These are phyloP conservation scores for Agrotis segetum DNA, from an alignment of 2,888 invertebrate genomes.

Conservation along the genomic window DNA sequence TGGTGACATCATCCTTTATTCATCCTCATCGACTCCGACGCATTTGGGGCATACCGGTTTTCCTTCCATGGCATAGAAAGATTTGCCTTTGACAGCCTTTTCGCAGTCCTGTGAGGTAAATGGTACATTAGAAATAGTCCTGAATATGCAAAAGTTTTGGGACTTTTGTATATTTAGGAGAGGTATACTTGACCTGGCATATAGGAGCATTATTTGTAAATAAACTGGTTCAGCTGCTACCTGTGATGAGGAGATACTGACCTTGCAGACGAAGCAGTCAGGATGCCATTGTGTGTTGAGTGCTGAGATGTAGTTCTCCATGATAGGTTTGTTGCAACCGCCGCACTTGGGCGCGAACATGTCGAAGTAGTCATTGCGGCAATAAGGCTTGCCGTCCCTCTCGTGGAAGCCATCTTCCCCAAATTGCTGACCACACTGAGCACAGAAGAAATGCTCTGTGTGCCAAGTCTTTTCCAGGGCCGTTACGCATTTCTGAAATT, in stretches of 20 bases:
- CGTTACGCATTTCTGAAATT: slow-evolving; percentile 98
- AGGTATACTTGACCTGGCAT: slow-evolving; percentile 84
- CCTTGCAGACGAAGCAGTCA: slow-evolving; percentile 99
- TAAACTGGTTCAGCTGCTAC: slow-evolving; percentile 25
- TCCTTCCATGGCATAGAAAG: slow-evolving; percentile 99
- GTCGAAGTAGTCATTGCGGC: slow-evolving; percentile 98
- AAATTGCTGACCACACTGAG: slow-evolving; percentile 98
- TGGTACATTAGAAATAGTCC: slow-evolving; percentile 66
- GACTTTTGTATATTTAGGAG: slow-evolving; percentile 63
- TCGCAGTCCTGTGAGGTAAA: slow-evolving; percentile 96
- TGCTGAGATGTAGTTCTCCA: slow-evolving; percentile 99
- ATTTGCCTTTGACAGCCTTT: slow-evolving; percentile 97
- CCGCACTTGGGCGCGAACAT: slow-evolving; percentile 99
- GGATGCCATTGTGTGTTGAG: slow-evolving; percentile 99
- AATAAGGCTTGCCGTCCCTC: slow-evolving; percentile 98
- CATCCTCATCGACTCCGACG: slow-evolving; percentile 97
- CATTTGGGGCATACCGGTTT: slow-evolving; percentile 98
- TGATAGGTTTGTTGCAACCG: slow-evolving; percentile 98
- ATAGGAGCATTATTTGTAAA: slow-evolving; percentile 33
- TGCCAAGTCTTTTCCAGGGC: slow-evolving; percentile 99
- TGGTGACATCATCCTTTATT: slow-evolving; percentile 83
- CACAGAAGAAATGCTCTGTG: slow-evolving; percentile 99
- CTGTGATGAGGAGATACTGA: slow-evolving; percentile 89
- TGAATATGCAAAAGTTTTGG: slow-evolving; percentile 60
- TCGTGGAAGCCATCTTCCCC: slow-evolving; percentile 99